A percentile compares a stretch with the other conserved stretches of the same genome.
phyloP scores from a whole-genome alignment of 1,140 invertebrate species.

The Calephelis virginiensis region DNA sequence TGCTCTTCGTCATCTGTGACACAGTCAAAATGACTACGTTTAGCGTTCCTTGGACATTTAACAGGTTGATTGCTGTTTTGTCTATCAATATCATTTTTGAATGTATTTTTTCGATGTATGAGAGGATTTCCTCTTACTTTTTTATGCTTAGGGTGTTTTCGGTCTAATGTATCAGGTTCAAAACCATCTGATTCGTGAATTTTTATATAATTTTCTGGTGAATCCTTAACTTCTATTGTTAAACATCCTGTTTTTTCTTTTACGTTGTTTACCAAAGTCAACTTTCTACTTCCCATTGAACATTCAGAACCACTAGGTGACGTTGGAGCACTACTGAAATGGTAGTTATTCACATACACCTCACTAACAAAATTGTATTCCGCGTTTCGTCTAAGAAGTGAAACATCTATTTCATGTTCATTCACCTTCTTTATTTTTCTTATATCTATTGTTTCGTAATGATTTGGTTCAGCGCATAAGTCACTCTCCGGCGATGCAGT shows the following conservation, averaged over 20 bases:
- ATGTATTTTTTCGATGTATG: slow-evolving; percentile 58
- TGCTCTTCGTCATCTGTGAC: slow-evolving; percentile 86
- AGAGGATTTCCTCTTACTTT: slow-evolving; percentile 57
- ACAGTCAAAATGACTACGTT: slow-evolving; percentile 78
- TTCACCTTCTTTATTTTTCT: slow-evolving; percentile 41
- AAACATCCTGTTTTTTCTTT: slow-evolving; percentile 83
- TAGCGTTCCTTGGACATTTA: neutral
- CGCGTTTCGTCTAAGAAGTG: slow-evolving; percentile 34
- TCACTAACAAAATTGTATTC: slow-evolving; percentile 86
- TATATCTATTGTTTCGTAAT: slow-evolving; percentile 68
- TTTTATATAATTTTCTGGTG: slow-evolving; percentile 83
- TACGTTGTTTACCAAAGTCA: slow-evolving; percentile 71
- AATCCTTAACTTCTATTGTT: slow-evolving; percentile 89
- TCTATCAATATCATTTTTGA: slow-evolving; percentile 79
- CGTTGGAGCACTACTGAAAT: slow-evolving; percentile 80
- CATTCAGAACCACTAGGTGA: slow-evolving; percentile 82
- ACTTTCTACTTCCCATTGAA: slow-evolving; percentile 78
- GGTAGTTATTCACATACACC: slow-evolving; percentile 89
- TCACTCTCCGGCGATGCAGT: slow-evolving; percentile 77
- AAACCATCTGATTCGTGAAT: slow-evolving; percentile 87
- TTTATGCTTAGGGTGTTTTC: slow-evolving; percentile 85
- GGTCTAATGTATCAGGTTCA: slow-evolving; percentile 90
- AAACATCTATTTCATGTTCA: slow-evolving; percentile 23
- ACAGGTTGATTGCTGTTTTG: slow-evolving; percentile 68
- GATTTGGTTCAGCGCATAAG: slow-evolving; percentile 73